Conservation (phyloP, 2,797 vertebrate species). For the Spinibarbus caldwelli region DNA sequence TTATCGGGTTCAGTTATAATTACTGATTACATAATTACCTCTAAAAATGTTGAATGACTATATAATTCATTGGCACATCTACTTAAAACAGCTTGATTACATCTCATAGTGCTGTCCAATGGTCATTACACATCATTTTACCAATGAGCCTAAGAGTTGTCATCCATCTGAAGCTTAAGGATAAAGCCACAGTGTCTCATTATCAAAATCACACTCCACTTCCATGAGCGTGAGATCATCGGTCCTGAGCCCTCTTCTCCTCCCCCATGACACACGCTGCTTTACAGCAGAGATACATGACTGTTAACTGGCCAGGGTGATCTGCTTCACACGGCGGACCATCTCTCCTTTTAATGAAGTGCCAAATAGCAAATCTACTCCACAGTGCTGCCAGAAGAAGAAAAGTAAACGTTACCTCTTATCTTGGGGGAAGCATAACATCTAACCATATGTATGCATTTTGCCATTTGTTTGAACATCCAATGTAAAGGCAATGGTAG, state of each 20-base stretch:
- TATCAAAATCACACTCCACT: conserved; percentile 73
- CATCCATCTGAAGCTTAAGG: conserved; percentile 33
- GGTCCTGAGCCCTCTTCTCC: conserved; percentile 73
- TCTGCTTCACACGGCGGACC: conserved; percentile 73
- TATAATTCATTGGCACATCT: conserved; percentile 57
- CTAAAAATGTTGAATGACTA: conserved; percentile 54
- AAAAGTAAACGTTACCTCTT: conserved; percentile 80
- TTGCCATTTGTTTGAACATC: conserved; percentile 67
- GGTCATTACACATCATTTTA: conserved; percentile 74
- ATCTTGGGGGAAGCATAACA: conserved; percentile 79
- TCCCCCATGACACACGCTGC: conserved; percentile 65
- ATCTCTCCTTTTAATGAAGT: conserved; percentile 84
- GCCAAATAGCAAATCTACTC: conserved; percentile 83
- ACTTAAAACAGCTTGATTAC: conserved; percentile 13
- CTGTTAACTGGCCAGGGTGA: conserved; percentile 83
- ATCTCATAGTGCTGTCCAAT: conserved; percentile 73
- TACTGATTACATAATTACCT: conserved; percentile 60
- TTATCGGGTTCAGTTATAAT: conserved; percentile 65
- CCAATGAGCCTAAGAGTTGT: conserved; percentile 65
- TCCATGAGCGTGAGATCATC: conserved; percentile 65
- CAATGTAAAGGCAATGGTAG: conserved; percentile 64
- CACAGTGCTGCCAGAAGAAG: conserved; percentile 80
- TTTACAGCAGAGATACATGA: conserved; percentile 81
- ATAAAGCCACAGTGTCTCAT: conserved; percentile 72
- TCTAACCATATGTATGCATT: conserved; percentile 75